Evolutionary conservation across 2,888 invertebrate species (phyloP).

Genomic region (Campopleginae sp.): DNA sequence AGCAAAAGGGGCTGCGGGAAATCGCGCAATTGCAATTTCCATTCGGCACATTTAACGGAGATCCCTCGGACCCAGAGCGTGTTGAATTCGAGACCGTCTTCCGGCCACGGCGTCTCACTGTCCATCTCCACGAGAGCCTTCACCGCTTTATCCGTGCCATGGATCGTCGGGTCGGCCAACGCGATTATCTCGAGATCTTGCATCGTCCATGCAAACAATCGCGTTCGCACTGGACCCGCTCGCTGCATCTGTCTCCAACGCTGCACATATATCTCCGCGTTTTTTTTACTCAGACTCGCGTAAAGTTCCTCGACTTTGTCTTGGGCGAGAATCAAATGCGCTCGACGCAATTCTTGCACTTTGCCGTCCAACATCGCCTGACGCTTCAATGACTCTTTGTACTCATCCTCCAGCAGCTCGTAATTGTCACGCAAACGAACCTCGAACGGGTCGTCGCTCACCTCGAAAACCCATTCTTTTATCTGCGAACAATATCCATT

Average conservation of each 20-base stretch:
- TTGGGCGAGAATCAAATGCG: conserved; percentile 92
- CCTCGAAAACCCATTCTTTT: conserved; percentile 94
- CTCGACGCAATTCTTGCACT: conserved; percentile 92
- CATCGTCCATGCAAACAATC: conserved; percentile 95
- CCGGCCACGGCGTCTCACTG: conserved; percentile 95
- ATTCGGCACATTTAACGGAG: conserved; percentile 91
- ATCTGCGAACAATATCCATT: conserved; percentile 85
- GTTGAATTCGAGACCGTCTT: conserved; percentile 94
- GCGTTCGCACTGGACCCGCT: conserved; percentile 87
- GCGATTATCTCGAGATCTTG: conserved; percentile 89
- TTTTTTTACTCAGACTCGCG: conserved; percentile 93
- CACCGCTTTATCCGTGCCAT: conserved; percentile 92
- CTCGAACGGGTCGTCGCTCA: conserved; percentile 99
- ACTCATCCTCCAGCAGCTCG: conserved; percentile 97
- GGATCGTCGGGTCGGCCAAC: conserved; percentile 94
- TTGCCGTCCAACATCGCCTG: conserved; percentile 95
- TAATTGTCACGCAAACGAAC: conserved; percentile 98
- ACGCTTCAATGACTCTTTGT: conserved; percentile 95
- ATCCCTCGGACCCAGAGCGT: conserved; percentile 97
- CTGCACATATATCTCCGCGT: conserved; percentile 98
- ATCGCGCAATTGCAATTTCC: conserved; percentile 96
- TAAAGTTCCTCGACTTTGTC: conserved; percentile 96
- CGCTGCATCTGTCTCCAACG: conserved; percentile 91
- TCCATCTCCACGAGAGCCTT: conserved; percentile 92
- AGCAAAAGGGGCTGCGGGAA: conserved; percentile 97